Evolutionary conservation across 2,888 invertebrate species (phyloP), one percentile per base, ranked within the genome.

Genomic region (Dioctria linearis): DNA sequence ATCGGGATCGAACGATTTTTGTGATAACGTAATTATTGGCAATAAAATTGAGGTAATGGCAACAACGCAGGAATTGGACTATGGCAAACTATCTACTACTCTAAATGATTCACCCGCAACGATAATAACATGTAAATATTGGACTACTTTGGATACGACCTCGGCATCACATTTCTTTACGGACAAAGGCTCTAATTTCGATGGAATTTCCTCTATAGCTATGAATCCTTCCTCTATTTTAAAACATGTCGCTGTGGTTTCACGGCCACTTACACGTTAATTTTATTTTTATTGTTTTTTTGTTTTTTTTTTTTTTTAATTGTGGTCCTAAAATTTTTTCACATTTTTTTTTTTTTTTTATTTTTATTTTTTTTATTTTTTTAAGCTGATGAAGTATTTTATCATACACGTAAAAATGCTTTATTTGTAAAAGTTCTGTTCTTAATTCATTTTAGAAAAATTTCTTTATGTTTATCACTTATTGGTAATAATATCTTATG

Each of bases 101-200:
- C 66, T 80, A 66, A 71, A 80, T 63, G 80, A 80, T 54, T 61
- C 79, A 69, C 46, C 75, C 37, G 83, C 84, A 80, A 87, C 86
- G 37, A 86, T 86, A 78, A 87, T 87, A 69, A 86, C 86, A 39
- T 86, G 86, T 82, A 86, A 87, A 83, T 87, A 86, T 84, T 86
- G 86, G 86, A 78, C 83, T 54, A 85, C 86, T 66, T 67, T 80
- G 57, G 80, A 83, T 75, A 84, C 86, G 39, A 84, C 81, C 79
- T 51, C 65, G 63, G 54, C 73, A 65, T 43, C 73, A 65, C 85
- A 85, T 66, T 85, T 85, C 82, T 83, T 86, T 67, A 84, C 85
- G 79, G 85, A 86, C 83, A 86, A 86, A 81, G 86, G 85, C 82
- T 83, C 84, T 79, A 79, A 81, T 66, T 83, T 80, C 69, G 81